phyloP scores from a whole-genome alignment of 2,113 vertebrate genomes.

The Calypte anna region DNA sequence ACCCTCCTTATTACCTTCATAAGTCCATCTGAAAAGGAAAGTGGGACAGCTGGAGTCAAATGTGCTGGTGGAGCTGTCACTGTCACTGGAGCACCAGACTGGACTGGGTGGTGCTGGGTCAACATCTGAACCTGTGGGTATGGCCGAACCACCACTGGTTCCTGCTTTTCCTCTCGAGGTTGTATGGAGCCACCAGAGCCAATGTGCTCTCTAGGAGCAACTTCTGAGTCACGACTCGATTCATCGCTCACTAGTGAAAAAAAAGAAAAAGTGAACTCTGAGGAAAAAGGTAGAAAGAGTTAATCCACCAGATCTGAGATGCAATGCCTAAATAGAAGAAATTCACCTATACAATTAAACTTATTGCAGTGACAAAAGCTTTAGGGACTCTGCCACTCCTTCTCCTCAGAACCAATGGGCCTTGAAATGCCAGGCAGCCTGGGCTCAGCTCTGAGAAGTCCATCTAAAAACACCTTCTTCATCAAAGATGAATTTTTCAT shows the following conservation, averaged over 20 bases:
- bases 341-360: background rate
- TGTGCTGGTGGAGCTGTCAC: constrained; percentile 88
- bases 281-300: background rate
- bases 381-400: background rate
- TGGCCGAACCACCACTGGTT: constrained; percentile 93
- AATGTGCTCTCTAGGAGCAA: constrained; percentile 82
- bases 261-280: background rate
- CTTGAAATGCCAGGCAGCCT: background rate
- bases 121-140: constrained; percentile 92
- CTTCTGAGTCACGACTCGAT: constrained; percentile 84
- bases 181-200: constrained; percentile 76
- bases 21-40: constrained; percentile 90
- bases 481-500: background rate
- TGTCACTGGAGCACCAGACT: constrained; percentile 85
- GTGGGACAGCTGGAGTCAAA: constrained; percentile 85
- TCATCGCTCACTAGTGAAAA: constrained; percentile 77
- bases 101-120: constrained; percentile 85
- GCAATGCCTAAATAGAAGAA: background rate
- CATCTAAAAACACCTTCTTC: background rate
- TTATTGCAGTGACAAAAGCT: background rate
- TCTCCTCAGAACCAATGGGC: background rate
- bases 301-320: background rate
- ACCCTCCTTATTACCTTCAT: constrained; percentile 85
- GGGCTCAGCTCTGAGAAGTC: background rate
- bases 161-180: constrained; percentile 95